Evolutionary conservation across 2,113 vertebrate species (phyloP), one percentile per base, ranked within the genome.

Genomic region (Dicaeum eximium): DNA sequence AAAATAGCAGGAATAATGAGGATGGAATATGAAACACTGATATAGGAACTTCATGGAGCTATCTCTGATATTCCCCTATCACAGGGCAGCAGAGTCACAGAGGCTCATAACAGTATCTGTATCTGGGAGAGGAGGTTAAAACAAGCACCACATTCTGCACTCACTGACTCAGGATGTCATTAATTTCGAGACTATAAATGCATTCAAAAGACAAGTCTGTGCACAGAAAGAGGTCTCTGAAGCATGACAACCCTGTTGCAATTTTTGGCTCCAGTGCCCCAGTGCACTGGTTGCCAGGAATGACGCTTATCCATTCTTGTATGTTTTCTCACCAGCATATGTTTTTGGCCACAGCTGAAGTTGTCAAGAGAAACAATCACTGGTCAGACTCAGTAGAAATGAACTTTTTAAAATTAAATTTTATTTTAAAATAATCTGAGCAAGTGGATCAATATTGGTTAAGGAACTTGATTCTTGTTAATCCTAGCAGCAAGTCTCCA

Each of bases 171-270:
- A 77, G 62, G 22, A 40, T 57, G 37, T 47, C 53, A 90, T 79
- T 90, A 90, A 95, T 90, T 90, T 62, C 37, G 82, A 66, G 67
- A 69, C 58, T 44, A 48, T 35, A 86, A 60, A 65, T 28, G 25
- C 71, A 90, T 72, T 80, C 78, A 77, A 83, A 86, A 90, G 35
- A 86, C 66, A 90, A 86, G 67, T 25, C 79, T 64, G 31, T 77
- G 40, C 89, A 80, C 28, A 86, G 64, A 83, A 56, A 90, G 73
- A 57, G 7, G 45, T 70, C 54, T 64, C 19, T 37, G 75, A 90
- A 88, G 80, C 80, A 77, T 70, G 75, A 91, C 25, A 72, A 67
- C 42, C 67, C 64, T 70, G 13, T 7, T 83, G 71, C 28, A 75
- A 53, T 44, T 88, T 83, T 86, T 91, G 62, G 67, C 50, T 91